Evolutionary conservation across 2,113 vertebrate genomes (phyloP), one percentile per base, ranked within the genome.

Genomic region (Neolamprologus sp.): DNA sequence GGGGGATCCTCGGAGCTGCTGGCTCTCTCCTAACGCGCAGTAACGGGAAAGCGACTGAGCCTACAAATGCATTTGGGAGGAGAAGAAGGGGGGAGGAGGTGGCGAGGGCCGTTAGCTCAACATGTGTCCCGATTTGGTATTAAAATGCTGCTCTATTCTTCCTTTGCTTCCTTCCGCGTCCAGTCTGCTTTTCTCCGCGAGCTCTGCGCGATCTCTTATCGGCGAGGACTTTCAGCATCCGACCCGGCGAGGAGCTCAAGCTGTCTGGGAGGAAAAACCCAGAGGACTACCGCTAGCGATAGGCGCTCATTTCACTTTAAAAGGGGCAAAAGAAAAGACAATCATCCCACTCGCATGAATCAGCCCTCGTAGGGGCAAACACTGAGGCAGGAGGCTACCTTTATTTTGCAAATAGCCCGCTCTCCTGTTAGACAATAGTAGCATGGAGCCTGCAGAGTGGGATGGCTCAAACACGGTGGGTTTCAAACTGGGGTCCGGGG

Each of bases 61-160:
- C 91, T 89, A 89, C 90, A 88, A 90, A 88, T 78, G 93, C 93
- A 88, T 88, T 87, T 82, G 93, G 92, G 87, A 90, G 88, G 87
- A 90, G 87, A 87, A 85, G 33, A 37, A 68, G 33, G 19, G 63
- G 84, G 54, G 45, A 81, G 87, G 40, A 83, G 92, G 90, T 81
- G 91, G 94, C 86, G 89, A 63, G 88, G 90, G 85, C 89, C 81
- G 91, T 93, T 94, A 96, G 94, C 95, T 94, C 96, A 96, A 96
- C 96, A 96, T 96, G 96, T 95, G 96, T 96, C 96, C 96, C 84
- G 94, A 91, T 96, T 95, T 93, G 91, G 90, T 95, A 89, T 93
- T 90, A 91, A 94, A 95, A 91, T 68, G 68, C 75, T 93, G 89
- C 71, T n/a, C 81, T 81, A 57, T 90, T 87, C 55, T 68, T 58